Base-by-base conservation (phyloP, 64 coral and sea anemone genomes). In the Anthopleura sola region DNA sequence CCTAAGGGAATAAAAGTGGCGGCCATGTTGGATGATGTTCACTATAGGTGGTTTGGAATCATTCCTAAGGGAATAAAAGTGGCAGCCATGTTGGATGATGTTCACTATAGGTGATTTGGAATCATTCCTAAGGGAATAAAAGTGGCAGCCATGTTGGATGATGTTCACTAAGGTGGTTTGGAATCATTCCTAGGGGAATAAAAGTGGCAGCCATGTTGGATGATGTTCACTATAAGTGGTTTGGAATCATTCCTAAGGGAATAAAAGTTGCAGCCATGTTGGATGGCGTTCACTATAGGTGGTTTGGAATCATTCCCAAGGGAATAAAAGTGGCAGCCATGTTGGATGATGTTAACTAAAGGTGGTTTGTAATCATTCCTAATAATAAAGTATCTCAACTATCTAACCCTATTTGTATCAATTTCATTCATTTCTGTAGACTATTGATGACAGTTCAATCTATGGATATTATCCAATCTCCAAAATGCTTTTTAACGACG, bases 381-480 rank as follows among this genome's bases (percentile, higher is more conserved):
- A 53, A 53, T 6, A 12, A 12, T 12, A 53, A 12, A 17, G 1
- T 53, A 53, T 53, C 7, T 53, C 50, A 53, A 14, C 7, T 71
- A 12, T 34, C 9, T 14, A 34, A 34, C 34, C 1, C 15, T 68
- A 2, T 29, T 29, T 71, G 8, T 71, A 20, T 62, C 13, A 20
- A 44, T 44, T 6, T 44, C 0, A 66, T 56, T 56, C 18, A 3
- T 56, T 79, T 0, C 78, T 82, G 26, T 75, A 96, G 90, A 96
- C 94, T 1, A 37, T 92, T 6, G 94, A 96, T 87, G 90, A 96
- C 54, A 82, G 75, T 77, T 86, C 93, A 78, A 68, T 86, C 0
- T 62, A 91, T 26, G 93, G 93, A n/a, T 92, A 95, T 86, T 86
- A 89, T 78, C 93, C 90, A 21, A 23, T 95, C 28, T 95, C 93